Evolutionary conservation across 1,140 invertebrate species (phyloP), one percentile per base, ranked within the genome.

Genomic region (Aphelinus certus): DNA sequence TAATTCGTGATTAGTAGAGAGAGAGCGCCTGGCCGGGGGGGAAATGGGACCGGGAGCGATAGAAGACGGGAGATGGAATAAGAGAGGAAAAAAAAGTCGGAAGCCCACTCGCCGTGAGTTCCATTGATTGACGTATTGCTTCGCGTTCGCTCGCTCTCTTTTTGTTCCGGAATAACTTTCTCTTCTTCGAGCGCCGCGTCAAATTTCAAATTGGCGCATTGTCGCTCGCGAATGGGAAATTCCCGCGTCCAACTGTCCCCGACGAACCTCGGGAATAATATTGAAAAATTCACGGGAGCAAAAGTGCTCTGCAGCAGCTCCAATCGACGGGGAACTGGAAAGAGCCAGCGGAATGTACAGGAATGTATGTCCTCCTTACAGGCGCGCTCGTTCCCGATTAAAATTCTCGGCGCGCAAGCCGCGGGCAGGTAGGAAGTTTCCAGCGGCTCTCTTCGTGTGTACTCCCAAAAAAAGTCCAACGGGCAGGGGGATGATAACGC

Each of bases 1-100:
- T 81, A 81, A 81, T 80, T 81, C 71, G 76, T 77, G 78, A 81
- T 81, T 81, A 80, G 77, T 74, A 51, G 48, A 9, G 3, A 4
- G 26, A 64, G 47, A 7, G 51, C 3, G 43, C 7, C 1, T 4
- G 56, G 26, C 26, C 9, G 26, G 45, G 53, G 43, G 4, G 43
- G 6, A 64, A 3, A 48, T 26, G 26, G 26, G 26, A 26, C 26
- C 26, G 26, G 26, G 26, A 26, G 26, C 26, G 26, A 26, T 26
- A 26, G 26, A 26, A 26, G 26, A 26, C 26, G 26, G 26, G 26
- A 26, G 26, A 26, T 26, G 26, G 26, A 26, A 26, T 26, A 58
- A 57, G 9, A 45, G 51, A 43, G 7, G 4, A 46, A 56, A 43
- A 51, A 26, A 67, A 57, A 73, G 72, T 68, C 71, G 49, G 48